A percentile compares a stretch with the other conserved stretches of the same genome.
These are phyloP conservation scores for Macrosoma leucophasiata DNA, from an alignment of 2,888 invertebrate genomes.

Conservation along the genomic window DNA sequence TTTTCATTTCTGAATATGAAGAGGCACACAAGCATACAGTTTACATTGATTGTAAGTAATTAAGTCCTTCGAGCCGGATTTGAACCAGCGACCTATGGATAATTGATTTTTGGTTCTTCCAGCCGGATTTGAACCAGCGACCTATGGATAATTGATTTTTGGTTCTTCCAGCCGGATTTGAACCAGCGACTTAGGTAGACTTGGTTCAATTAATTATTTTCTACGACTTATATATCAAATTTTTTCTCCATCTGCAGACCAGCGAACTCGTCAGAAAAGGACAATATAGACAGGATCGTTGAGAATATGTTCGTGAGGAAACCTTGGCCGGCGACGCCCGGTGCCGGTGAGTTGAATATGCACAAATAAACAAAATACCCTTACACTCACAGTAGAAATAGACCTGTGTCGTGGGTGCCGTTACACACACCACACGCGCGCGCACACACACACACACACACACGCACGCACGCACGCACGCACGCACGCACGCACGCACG, in stretches of 20 bases:
- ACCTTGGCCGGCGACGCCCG: slow-evolving; percentile 67
- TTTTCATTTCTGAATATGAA: not conserved
- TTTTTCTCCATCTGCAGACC: slow-evolving; percentile 38
- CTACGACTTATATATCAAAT: not conserved
- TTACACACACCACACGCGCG: too few species aligned
- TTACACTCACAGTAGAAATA: too few species aligned
- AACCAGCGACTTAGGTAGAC: not conserved
- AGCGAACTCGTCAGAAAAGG: slow-evolving; percentile 63
- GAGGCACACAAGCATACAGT: too few species aligned
- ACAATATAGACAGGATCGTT: slow-evolving; percentile 78
- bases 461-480: too few species aligned
- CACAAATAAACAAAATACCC: too few species aligned
- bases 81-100: slow-evolving; percentile 80
- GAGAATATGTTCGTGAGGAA: slow-evolving; percentile 79
- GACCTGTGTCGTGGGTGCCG: too few species aligned
- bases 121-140: slow-evolving; percentile 75
- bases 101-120: too few species aligned
- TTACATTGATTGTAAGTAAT: too few species aligned
- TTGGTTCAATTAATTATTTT: not conserved
- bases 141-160: slow-evolving; percentile 75
- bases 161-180: too few species aligned
- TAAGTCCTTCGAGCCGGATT: slow-evolving; percentile 79
- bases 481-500: too few species aligned
- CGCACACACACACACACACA: too few species aligned
- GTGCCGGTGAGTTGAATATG: slow-evolving; percentile 48